phyloP scores from a whole-genome alignment of 2,113 vertebrate species.

The Albula glossodonta region DNA sequence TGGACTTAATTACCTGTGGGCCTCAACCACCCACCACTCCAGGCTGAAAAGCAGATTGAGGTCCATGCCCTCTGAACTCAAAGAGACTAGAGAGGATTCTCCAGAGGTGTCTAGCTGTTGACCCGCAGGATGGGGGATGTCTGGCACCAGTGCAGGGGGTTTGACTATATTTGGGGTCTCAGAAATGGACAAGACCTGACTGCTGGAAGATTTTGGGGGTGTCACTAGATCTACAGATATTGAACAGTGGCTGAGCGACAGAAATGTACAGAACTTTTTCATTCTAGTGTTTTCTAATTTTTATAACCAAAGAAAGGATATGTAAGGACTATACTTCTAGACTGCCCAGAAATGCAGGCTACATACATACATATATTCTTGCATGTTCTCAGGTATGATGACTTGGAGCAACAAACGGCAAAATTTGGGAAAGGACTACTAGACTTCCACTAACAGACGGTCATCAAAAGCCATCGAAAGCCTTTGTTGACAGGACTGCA shows the following conservation, averaged over 20 bases:
- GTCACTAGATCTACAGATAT: neutral
- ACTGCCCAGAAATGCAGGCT: neutral
- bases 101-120: neutral
- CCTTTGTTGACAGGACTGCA: no score
- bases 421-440: no score
- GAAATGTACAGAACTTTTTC: neutral
- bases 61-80: neutral
- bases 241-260: neutral
- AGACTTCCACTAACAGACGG: no score
- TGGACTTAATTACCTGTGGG: neutral
- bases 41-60: neutral
- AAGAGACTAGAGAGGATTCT: neutral
- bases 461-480: no score
- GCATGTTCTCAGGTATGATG: no score
- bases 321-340: no score
- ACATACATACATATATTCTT: neutral
- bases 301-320: neutral
- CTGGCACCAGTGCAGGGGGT: no score
- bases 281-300: neutral
- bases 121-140: neutral
- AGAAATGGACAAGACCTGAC: neutral
- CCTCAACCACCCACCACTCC: neutral
- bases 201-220: neutral
- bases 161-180: neutral
- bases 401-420: no score